Conservation (phyloP, 2,888 invertebrate genomes). For the Sarcophaga caerulescens region DNA sequence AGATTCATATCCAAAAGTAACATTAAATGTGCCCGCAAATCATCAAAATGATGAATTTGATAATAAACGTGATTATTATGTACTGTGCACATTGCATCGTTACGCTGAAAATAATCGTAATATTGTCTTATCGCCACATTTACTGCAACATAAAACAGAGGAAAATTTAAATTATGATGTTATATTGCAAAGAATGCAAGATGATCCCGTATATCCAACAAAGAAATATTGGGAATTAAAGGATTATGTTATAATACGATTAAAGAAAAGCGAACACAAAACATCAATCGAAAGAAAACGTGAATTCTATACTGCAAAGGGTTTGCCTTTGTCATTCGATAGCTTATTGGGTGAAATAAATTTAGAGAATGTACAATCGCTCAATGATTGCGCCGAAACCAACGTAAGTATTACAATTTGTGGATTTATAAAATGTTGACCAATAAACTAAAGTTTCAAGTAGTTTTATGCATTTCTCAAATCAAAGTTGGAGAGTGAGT, state of each 20-base stretch:
- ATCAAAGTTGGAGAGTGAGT: too few relatives aligned
- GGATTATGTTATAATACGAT: slow-evolving; percentile 49
- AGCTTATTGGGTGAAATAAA: slow-evolving; percentile 15
- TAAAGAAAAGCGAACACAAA: slow-evolving; percentile 2
- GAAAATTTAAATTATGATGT: slow-evolving; percentile 1
- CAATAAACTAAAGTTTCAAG: too few relatives aligned
- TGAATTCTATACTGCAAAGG: not conserved
- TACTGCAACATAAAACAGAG: slow-evolving; percentile 27
- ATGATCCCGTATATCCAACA: not conserved
- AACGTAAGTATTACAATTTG: slow-evolving; percentile 33
- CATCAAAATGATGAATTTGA: slow-evolving; percentile 15
- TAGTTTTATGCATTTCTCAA: too few relatives aligned
- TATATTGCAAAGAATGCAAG: slow-evolving; percentile 47
- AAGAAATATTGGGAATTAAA: slow-evolving; percentile 30
- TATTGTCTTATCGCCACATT: slow-evolving; percentile 37
- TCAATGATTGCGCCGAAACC: slow-evolving; percentile 21
- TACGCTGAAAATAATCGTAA: not conserved
- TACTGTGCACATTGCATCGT: slow-evolving; percentile 48
- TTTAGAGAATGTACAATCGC: not conserved
- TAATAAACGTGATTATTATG: slow-evolving; percentile 48
- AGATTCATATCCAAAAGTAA: slow-evolving; percentile 34
- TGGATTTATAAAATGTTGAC: too few relatives aligned
- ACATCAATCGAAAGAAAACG: slow-evolving; percentile 23
- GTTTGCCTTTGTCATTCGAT: slow-evolving; percentile 16
- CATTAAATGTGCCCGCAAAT: slow-evolving; percentile 31